Evolutionary conservation across 2,888 invertebrate species (phyloP).

Genomic region (Drosophila recens): DNA sequence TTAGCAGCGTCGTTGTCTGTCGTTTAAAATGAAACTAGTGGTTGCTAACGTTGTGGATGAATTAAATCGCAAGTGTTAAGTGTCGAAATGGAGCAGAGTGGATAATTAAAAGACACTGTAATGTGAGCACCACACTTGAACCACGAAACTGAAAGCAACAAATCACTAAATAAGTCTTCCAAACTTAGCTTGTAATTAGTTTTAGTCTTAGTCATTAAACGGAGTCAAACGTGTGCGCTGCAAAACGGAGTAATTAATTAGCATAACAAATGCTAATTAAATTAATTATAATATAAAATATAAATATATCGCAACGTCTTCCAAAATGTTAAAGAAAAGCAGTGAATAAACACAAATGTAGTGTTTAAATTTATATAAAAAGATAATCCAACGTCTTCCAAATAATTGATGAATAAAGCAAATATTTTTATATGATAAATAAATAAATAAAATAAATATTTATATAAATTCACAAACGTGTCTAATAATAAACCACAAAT

Average conservation of each 20-base stretch:
- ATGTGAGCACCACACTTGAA: slow-evolving; percentile 42
- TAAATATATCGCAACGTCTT: slow-evolving; percentile 3
- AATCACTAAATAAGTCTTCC: slow-evolving; percentile 87
- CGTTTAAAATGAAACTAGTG: slow-evolving; percentile 51
- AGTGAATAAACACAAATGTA: slow-evolving; percentile 37
- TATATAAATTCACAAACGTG: slow-evolving; percentile 15
- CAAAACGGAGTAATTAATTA: slow-evolving; percentile 53
- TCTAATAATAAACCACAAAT: slow-evolving; percentile 4
- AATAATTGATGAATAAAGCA: slow-evolving; percentile 22
- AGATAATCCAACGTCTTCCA: slow-evolving; percentile 75
- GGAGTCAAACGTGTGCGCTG: slow-evolving; percentile 42
- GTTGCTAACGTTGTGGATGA: slow-evolving; percentile 50
- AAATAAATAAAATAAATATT: not conserved
- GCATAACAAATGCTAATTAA: not conserved
- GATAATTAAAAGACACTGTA: not conserved
- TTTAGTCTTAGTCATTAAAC: slow-evolving; percentile 55
- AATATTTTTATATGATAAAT: slow-evolving; percentile 38
- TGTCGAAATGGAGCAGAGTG: slow-evolving; percentile 16
- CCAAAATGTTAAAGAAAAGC: slow-evolving; percentile 1
- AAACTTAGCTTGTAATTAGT: slow-evolving; percentile 70
- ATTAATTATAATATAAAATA: slow-evolving; percentile 9
- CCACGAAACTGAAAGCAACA: slow-evolving; percentile 77
- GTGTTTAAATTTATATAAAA: slow-evolving; percentile 25
- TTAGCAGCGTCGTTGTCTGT: slow-evolving; percentile 40
- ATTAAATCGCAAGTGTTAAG: slow-evolving; percentile 19